Percentiles rank a stretch among this genome's conserved stretches.
phyloP scores from a whole-genome alignment of 30 jellyfish, hydroid and myxozoan genomes.

The Catostylus mosaicus region DNA sequence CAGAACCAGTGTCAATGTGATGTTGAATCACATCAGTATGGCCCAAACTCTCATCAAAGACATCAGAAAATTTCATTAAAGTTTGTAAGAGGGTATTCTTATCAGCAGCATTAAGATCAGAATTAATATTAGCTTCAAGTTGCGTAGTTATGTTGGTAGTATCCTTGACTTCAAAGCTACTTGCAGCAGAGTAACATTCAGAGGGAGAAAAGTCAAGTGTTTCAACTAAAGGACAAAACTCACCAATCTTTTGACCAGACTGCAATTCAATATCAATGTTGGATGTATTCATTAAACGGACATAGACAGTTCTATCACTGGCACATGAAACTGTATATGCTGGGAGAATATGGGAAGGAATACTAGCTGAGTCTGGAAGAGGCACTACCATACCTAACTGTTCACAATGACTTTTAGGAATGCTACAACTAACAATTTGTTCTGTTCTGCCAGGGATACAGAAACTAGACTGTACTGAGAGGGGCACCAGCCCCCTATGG shows the following conservation, averaged over 20 bases:
- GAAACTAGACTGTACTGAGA: background rate
- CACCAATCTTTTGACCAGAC: conserved; percentile 46
- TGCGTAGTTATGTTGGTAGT: background rate
- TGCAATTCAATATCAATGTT: conserved; percentile 39
- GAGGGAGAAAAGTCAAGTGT: background rate
- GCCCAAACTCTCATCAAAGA: conserved; percentile 53
- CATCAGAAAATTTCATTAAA: conserved; percentile 46
- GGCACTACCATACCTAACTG: background rate
- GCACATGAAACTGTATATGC: background rate
- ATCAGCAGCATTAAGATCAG: background rate
- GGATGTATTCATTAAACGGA: conserved; percentile 41
- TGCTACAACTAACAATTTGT: background rate
- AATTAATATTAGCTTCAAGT: conserved; percentile 5
- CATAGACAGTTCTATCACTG: background rate
- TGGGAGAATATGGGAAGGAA: conserved; percentile 5
- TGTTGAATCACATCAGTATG: conserved; percentile 55
- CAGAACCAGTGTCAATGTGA: conserved; percentile 54
- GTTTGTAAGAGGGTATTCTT: conserved; percentile 9
- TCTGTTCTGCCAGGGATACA: conserved; percentile 53
- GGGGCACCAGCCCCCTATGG: conserved; percentile 23
- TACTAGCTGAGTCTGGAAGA: background rate
- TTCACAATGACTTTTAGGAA: conserved; percentile 1
- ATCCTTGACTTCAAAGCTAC: conserved; percentile 1
- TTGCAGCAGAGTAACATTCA: background rate
- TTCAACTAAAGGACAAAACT: conserved; percentile 10